Evolutionary conservation across 2,888 invertebrate species (phyloP), one percentile per base, ranked within the genome.

Genomic region (Zygogramma bicolorata): DNA sequence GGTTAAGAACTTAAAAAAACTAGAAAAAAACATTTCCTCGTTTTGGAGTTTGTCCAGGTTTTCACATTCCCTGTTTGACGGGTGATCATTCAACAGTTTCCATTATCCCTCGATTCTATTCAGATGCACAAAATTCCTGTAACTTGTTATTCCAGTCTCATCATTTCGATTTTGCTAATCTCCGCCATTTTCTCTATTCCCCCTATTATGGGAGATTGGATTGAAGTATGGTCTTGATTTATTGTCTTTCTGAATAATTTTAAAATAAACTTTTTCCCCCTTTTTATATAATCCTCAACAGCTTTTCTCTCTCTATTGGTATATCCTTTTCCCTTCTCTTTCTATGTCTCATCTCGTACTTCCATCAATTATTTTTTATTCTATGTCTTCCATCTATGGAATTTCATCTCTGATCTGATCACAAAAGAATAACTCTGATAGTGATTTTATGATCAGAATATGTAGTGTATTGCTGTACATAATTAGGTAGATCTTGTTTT

Each of bases 401-500:
- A 75, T 29, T 68, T 75, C 70, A 40, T 75, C 70, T 42, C 75
- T 40, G 27, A 75, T 70, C 29, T 72, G 49, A 13, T 74, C 25
- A 20, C 63, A 46, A 59, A 70, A 68, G n/a, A 75, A 72, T 31
- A 76, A 29, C 58, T 75, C 72, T 13, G 71, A 57, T 34, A 73
- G 74, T 22, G 67, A 67, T 46, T 70, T 70, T 20, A 72, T 62
- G 4, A 67, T 75, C 10, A 34, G 34, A 13, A 80, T 71, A 65
- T 83, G 82, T 18, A 80, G 81, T 34, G 83, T 78, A 31, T 67
- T 65, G 20, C 74, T 74, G 59, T 76, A 76, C 78, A 78, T 79
- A 25, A 73, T 66, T 20, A 79, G n/a, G 62, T 74, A 79, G 38
- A 13, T 62, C 58, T 38, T 81, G 80, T 49, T 76, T 75, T 76